These are phyloP conservation scores for Botia almorhae DNA, from an alignment of 2,797 vertebrate species.

Conservation along the genomic window DNA sequence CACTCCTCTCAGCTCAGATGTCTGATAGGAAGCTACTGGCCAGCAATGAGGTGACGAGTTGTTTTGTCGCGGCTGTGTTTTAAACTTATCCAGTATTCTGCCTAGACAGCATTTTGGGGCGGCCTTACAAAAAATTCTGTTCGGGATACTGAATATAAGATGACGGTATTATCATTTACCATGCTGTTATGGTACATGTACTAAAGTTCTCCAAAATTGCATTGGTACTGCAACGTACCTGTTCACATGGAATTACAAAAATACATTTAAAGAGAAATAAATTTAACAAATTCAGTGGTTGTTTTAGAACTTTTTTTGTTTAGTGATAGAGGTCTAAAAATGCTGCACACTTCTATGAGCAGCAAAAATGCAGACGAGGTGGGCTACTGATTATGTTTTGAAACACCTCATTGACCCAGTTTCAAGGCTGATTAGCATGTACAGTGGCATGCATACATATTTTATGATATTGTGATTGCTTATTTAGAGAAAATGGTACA, in stretches of 20 bases:
- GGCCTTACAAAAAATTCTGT: background rate
- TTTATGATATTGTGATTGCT: too few relatives aligned
- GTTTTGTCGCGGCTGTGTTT: background rate
- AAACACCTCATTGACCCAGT: background rate
- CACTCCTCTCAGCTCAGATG: conserved; percentile 14
- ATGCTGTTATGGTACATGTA: too few relatives aligned
- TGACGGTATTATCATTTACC: too few relatives aligned
- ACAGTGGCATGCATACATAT: too few relatives aligned
- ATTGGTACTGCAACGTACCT: too few relatives aligned
- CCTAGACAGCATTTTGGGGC: background rate
- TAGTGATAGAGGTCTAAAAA: background rate
- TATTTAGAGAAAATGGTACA: background rate
- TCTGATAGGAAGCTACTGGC: background rate
- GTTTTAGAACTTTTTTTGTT: background rate
- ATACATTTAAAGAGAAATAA: background rate
- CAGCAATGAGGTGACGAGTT: background rate
- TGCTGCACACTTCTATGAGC: background rate
- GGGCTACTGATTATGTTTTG: background rate
- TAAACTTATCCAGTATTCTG: background rate
- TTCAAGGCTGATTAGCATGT: too few relatives aligned
- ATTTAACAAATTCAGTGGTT: background rate
- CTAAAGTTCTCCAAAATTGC: too few relatives aligned
- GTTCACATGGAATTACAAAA: too few relatives aligned
- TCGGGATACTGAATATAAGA: background rate
- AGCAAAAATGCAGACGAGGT: background rate